Percentiles rank a stretch among this genome's conserved stretches.
Conservation (phyloP, 2,888 invertebrate genomes). For the Crossocerus cetratus region DNA sequence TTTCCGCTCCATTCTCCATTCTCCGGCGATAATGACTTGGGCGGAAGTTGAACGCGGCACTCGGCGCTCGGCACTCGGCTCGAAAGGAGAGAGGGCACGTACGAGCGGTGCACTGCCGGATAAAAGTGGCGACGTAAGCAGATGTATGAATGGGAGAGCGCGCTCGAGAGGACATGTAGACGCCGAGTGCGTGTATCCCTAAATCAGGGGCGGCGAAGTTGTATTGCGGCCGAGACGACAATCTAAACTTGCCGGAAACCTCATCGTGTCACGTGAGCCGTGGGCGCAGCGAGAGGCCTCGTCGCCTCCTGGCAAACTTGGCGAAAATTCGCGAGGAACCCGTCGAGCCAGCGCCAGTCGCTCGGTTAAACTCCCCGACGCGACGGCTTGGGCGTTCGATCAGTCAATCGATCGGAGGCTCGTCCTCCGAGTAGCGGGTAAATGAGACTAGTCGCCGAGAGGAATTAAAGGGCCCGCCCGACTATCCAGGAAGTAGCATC, state of each 20-base stretch:
- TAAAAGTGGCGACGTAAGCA: neutral
- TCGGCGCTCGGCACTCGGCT: too few species aligned
- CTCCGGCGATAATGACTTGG: too few species aligned
- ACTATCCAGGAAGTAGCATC: neutral
- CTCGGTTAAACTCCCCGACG: neutral
- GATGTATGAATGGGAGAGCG: neutral
- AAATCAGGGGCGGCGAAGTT: conserved; percentile 19
- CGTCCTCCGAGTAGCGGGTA: neutral
- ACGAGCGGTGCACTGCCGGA: neutral
- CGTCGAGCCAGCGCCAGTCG: neutral
- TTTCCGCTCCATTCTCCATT: too few species aligned
- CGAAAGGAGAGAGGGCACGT: too few species aligned
- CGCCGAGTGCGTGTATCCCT: conserved; percentile 9
- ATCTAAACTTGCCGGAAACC: neutral
- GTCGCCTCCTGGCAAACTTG: neutral
- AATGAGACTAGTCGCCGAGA: neutral
- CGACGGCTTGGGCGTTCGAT: neutral
- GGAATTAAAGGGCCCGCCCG: neutral
- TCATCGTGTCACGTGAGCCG: too few species aligned
- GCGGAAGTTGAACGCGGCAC: neutral
- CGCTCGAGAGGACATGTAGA: too few species aligned
- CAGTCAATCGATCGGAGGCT: neutral
- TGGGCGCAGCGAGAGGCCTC: neutral
- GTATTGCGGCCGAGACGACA: conserved; percentile 14
- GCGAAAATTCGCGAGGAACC: neutral